phyloP scores from a whole-genome alignment of 2,797 vertebrate species.

The Gallinago nigripennis region DNA sequence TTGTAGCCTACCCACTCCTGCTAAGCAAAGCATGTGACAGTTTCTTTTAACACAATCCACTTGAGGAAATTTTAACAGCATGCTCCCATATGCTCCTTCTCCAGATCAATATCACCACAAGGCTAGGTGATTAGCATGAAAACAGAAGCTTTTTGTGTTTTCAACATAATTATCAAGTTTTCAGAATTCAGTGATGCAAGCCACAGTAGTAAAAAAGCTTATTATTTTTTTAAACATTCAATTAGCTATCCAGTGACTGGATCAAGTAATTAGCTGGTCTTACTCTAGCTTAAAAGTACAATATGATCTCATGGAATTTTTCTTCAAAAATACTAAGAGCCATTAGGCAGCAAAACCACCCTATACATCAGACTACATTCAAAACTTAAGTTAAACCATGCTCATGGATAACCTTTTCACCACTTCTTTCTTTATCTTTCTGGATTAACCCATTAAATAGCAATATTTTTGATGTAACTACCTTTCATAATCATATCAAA shows the following conservation, averaged over 20 bases:
- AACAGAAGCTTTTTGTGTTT: background rate
- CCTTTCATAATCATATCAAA: background rate
- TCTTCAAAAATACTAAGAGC: background rate
- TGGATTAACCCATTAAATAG: background rate
- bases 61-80: background rate
- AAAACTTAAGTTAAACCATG: background rate
- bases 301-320: background rate
- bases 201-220: background rate
- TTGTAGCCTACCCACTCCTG: background rate
- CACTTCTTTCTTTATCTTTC: background rate
- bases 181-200: background rate
- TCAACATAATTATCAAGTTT: background rate
- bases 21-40: background rate
- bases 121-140: background rate
- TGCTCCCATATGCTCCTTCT: background rate
- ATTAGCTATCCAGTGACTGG: background rate
- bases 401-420: background rate
- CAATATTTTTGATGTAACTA: background rate
- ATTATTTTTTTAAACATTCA: background rate
- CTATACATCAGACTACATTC: background rate
- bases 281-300: background rate
- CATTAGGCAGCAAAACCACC: background rate
- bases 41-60: background rate
- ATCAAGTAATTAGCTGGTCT: background rate
- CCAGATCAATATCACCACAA: background rate